Evolutionary conservation across 1,140 invertebrate species (phyloP).

Genomic region (Drosophila simulans): DNA sequence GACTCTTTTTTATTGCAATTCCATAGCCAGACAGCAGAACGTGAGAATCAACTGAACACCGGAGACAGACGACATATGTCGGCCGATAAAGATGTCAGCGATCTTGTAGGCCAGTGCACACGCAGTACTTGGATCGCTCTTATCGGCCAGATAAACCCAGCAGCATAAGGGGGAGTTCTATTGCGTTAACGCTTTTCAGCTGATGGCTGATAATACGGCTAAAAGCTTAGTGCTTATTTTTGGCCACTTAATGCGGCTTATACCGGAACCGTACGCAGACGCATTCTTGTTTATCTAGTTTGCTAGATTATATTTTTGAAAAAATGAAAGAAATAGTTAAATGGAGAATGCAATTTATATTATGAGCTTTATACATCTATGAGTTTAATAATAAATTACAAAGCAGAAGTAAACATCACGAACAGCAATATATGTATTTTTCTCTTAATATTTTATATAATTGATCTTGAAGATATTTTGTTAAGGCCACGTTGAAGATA

Average conservation of each 20-base stretch:
- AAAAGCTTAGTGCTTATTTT: constrained; percentile 6
- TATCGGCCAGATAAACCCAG: constrained; percentile 46
- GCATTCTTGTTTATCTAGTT: not conserved
- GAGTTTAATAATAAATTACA: no score
- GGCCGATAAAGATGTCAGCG: constrained; percentile 56
- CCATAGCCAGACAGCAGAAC: constrained; percentile 64
- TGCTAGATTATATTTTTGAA: not conserved
- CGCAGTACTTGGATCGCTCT: constrained; percentile 30
- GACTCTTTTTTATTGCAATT: constrained; percentile 53
- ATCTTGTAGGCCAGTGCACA: constrained; percentile 44
- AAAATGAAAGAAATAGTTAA: not conserved
- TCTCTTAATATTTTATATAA: no score
- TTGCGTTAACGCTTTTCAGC: no score
- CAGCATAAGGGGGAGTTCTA: constrained; percentile 9
- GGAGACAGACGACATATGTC: constrained; percentile 25
- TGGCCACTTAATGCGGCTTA: not conserved
- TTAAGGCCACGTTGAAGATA: not conserved
- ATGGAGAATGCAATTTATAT: no score
- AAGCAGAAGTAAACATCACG: no score
- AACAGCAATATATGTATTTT: no score
- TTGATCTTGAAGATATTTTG: no score
- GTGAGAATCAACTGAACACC: constrained; percentile 57
- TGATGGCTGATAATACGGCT: not conserved
- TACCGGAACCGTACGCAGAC: not conserved
- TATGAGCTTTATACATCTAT: no score